A percentile compares a stretch with the other conserved stretches of the same genome.
These are phyloP conservation scores for Drosophila parvula DNA, from an alignment of 1,140 invertebrate species.

Conservation along the genomic window DNA sequence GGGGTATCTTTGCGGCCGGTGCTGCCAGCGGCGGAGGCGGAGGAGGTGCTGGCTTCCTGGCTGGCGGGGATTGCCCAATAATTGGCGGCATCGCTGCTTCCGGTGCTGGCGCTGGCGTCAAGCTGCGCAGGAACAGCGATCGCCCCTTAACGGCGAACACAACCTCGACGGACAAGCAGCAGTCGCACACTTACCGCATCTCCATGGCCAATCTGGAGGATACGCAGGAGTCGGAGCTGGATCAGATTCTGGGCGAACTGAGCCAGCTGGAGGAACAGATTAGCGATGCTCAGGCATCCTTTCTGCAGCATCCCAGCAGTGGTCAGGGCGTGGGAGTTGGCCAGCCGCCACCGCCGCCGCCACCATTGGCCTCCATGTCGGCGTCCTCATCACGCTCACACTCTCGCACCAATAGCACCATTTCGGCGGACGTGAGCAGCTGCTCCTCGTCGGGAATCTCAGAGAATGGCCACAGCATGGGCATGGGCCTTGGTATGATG, in stretches of 20 bases:
- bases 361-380: constrained; percentile 39
- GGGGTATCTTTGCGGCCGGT: constrained; percentile 65
- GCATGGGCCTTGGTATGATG: neutral
- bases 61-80: constrained; percentile 45
- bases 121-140: constrained; percentile 74
- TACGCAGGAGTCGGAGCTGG: constrained; percentile 97
- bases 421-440: constrained; percentile 78
- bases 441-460: constrained; percentile 82
- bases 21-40: constrained; percentile 50
- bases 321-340: constrained; percentile 58
- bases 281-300: constrained; percentile 73
- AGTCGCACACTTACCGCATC: constrained; percentile 88
- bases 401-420: constrained; percentile 85
- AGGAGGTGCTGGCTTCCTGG: constrained; percentile 32
- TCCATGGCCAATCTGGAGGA: constrained; percentile 97
- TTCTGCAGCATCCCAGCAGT: constrained; percentile 61
- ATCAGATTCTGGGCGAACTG: constrained; percentile 97
- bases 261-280: constrained; percentile 90
- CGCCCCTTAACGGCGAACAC: constrained; percentile 55
- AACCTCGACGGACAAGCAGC: constrained; percentile 15
- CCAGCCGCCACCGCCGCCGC: constrained; percentile 31
- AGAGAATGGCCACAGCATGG: constrained; percentile 63
- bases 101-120: constrained; percentile 67
- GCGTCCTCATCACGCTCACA: constrained; percentile 84
- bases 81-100: constrained; percentile 56